Evolutionary conservation across 2,888 invertebrate genomes (phyloP), one percentile per base, ranked within the genome.

Genomic region (Oegoconia quadripuncta): DNA sequence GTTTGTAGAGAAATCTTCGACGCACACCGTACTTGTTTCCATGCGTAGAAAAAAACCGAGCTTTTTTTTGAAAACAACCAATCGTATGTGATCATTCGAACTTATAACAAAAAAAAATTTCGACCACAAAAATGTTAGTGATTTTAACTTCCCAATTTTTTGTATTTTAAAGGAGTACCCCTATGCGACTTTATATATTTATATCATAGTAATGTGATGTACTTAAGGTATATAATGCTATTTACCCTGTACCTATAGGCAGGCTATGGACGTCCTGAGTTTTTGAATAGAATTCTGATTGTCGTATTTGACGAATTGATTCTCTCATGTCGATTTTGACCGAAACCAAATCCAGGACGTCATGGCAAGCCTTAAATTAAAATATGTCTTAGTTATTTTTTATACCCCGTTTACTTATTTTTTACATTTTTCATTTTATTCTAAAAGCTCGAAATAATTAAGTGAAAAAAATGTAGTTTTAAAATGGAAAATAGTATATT

Each of bases 81-180:
- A 33, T 54, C 42, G 44, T 50, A 68, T 72, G 76, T 74, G 74
- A 75, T 75, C 53, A 51, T 59, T 66, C 64, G 72, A 78, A 67
- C 72, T 73, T 73, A 74, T 46, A 51, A 55, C 55, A 58, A 53
- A 50, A 41, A 39, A n/a, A n/a, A n/a, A n/a, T n/a, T n/a, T 29
- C 49, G 79, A 79, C 79, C 80, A 79, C 53, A 52, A 33, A 70
- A 58, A 55, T 64, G 78, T 79, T 81, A 79, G 78, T 79, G 78
- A 79, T 72, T 74, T 71, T 64, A 54, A 49, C 55, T 64, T 63
- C 63, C 70, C 72, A 59, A 38, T 52, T 64, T 41, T 70, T 68
- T 68, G 61, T 73, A 69, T 67, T 69, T 67, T 67, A 56, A 58
- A 49, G 53, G 52, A 59, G 52, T 50, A 62, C 55, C 64, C 55